phyloP scores from a whole-genome alignment of 1,140 invertebrate genomes.

The Aphelenchoides besseyi region DNA sequence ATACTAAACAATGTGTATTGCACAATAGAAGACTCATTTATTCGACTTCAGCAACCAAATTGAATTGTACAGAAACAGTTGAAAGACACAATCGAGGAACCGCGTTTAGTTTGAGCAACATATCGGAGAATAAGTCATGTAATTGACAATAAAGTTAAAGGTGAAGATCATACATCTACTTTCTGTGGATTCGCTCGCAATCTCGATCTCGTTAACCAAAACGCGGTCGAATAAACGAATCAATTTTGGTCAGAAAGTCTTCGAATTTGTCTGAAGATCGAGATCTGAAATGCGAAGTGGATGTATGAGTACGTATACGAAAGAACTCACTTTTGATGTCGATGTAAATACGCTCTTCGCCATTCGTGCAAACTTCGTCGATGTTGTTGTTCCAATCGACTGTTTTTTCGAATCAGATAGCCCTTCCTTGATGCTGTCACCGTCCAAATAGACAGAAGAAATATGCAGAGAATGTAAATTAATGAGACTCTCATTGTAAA shows the following conservation, averaged over 20 bases:
- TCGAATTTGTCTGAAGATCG: slow-evolving; percentile 10
- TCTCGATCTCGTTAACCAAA: too few species aligned
- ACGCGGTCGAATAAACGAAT: slow-evolving; percentile 15
- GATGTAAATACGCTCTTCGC: slow-evolving; percentile 3
- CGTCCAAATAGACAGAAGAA: not conserved
- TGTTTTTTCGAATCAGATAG: slow-evolving; percentile 25
- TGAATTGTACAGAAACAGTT: too few species aligned
- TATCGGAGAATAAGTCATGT: too few species aligned
- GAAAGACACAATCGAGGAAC: too few species aligned
- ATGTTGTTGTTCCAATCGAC: slow-evolving; percentile 16
- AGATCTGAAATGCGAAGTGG: not conserved
- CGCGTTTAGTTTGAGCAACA: too few species aligned
- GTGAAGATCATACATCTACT: too few species aligned
- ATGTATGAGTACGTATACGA: not conserved
- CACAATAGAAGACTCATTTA: too few species aligned
- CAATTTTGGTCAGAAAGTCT: slow-evolving; percentile 23
- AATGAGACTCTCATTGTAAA: too few species aligned
- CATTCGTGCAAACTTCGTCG: slow-evolving; percentile 15
- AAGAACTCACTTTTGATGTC: slow-evolving; percentile 1
- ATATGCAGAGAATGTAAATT: not conserved
- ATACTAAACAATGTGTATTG: too few species aligned
- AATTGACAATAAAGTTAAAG: too few species aligned
- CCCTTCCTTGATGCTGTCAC: not conserved
- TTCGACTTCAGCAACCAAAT: too few species aligned
- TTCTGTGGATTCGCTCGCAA: too few species aligned